Evolutionary conservation across 2,113 vertebrate genomes (phyloP).

Genomic region (Oreotrochilus melanogaster): DNA sequence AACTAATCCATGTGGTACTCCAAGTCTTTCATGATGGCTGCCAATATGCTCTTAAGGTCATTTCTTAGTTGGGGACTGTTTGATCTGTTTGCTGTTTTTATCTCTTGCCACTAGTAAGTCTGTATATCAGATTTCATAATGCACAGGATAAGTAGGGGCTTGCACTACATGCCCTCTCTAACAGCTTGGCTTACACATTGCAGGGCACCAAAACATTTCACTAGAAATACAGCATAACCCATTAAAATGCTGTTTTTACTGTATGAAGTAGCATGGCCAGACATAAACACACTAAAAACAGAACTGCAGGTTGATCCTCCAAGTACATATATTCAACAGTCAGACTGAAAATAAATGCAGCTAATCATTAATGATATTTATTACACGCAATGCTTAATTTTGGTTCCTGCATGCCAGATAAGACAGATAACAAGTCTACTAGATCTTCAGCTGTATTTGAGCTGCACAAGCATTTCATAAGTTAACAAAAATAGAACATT

Average conservation of each 20-base stretch:
- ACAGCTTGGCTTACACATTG: not conserved
- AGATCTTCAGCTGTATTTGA: not conserved
- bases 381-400: not conserved
- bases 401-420: not conserved
- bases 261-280: not conserved
- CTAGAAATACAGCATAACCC: not conserved
- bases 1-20: slow-evolving; percentile 61
- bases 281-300: not conserved
- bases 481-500: not conserved
- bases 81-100: slow-evolving; percentile 70
- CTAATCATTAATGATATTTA: not conserved
- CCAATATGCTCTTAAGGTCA: slow-evolving; percentile 56
- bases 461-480: not conserved
- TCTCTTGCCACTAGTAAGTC: slow-evolving; percentile 53
- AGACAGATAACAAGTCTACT: not conserved
- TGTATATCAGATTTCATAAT: slow-evolving; percentile 64
- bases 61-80: slow-evolving; percentile 62
- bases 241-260: not conserved
- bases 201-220: not conserved
- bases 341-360: not conserved
- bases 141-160: slow-evolving; percentile 35
- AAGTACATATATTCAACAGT: not conserved
- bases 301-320: not conserved
- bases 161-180: not conserved
- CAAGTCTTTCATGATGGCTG: slow-evolving; percentile 24